Conservation (phyloP, 2,888 invertebrate species). For the Mellilla xanthometata region DNA sequence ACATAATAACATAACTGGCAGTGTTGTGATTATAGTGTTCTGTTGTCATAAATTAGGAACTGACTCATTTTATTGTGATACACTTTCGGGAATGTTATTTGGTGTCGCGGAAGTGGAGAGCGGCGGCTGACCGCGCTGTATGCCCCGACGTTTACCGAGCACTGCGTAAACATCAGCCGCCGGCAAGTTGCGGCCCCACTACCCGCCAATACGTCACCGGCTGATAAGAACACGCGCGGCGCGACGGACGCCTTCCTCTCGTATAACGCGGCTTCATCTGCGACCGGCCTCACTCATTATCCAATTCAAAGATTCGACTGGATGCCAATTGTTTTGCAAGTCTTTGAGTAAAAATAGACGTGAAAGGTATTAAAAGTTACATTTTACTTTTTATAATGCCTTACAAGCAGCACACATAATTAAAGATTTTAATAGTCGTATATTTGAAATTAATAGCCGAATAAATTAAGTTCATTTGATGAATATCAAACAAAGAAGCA, state of each 20-base stretch:
- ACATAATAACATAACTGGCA: conserved; percentile 4
- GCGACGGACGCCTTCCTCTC: background rate
- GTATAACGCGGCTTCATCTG: background rate
- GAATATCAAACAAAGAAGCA: too few relatives aligned
- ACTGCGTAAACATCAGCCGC: background rate
- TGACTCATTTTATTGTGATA: background rate
- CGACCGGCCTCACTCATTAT: conserved; percentile 16
- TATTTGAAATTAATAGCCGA: too few relatives aligned
- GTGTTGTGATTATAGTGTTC: background rate
- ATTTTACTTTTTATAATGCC: too few relatives aligned
- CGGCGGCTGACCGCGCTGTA: background rate
- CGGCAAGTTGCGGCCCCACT: background rate
- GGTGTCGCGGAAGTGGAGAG: too few relatives aligned
- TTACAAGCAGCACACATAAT: too few relatives aligned
- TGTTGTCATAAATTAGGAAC: background rate
- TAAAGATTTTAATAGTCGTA: too few relatives aligned
- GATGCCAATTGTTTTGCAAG: background rate
- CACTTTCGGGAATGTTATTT: too few relatives aligned
- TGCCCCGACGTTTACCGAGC: background rate
- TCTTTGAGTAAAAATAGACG: too few relatives aligned
- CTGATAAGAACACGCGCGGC: conserved; percentile 1
- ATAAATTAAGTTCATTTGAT: too few relatives aligned
- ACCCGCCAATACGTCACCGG: background rate
- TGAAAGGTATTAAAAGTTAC: too few relatives aligned
- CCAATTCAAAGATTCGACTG: conserved; percentile 21